phyloP scores from a whole-genome alignment of 2,888 invertebrate genomes.

The Cerceris rybyensis region DNA sequence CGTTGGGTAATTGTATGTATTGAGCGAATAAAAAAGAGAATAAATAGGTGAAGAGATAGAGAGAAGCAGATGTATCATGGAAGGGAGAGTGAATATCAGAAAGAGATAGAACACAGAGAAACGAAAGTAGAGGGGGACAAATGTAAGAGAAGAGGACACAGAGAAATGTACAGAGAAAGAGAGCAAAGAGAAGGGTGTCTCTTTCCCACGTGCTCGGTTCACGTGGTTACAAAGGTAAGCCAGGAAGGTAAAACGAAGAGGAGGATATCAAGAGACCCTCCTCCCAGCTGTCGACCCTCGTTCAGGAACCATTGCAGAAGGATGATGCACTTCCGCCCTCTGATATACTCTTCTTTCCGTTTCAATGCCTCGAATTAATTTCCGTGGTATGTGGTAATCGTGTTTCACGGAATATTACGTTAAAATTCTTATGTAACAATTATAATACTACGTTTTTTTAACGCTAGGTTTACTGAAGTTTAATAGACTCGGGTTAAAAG shows the following conservation, averaged over 20 bases:
- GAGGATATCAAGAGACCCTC: constrained; percentile 34
- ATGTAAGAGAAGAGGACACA: constrained; percentile 25
- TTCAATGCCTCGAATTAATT: constrained; percentile 44
- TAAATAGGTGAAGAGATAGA: too few species aligned
- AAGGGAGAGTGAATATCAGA: too few species aligned
- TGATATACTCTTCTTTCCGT: constrained; percentile 69
- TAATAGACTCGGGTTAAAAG: too few species aligned
- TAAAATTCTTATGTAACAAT: not conserved
- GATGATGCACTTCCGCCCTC: constrained; percentile 79
- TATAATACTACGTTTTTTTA: not conserved
- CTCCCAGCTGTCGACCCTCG: constrained; percentile 53
- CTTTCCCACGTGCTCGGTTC: constrained; percentile 50
- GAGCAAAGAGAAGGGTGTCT: constrained; percentile 60
- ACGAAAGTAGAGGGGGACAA: constrained; percentile 29
- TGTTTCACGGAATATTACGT: not conserved
- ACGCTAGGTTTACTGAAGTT: too few species aligned
- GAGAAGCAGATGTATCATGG: too few species aligned
- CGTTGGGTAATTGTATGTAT: too few species aligned
- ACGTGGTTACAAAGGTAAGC: constrained; percentile 31
- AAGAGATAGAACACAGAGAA: too few species aligned
- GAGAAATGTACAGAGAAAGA: constrained; percentile 46
- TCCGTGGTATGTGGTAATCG: constrained; percentile 4
- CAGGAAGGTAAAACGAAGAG: constrained; percentile 10
- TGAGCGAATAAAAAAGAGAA: too few species aligned
- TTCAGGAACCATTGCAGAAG: constrained; percentile 58